Base-by-base conservation (phyloP, 2,113 vertebrate species). In the Saguinus imperator region DNA sequence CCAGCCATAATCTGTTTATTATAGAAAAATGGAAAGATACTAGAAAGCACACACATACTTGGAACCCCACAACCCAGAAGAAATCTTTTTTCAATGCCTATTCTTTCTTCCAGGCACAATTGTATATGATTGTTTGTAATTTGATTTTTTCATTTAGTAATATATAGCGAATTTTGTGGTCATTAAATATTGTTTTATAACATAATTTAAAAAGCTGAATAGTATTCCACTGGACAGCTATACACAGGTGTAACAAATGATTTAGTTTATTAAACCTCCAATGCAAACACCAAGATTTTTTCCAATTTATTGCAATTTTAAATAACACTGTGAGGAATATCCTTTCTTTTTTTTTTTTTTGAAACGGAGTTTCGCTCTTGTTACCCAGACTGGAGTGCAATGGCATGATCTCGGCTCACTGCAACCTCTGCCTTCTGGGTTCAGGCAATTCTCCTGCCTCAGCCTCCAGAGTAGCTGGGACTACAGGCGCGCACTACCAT, bases 91-190 rank as follows among this genome's bases (percentile, higher is more conserved):
- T 79, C 57, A 75, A 55, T 13, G 35, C 16, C 12, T 76, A 25
- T 73, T 52, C 57, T 66, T 82, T 80, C 43, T 55, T 11, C 21
- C 27, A 72, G 89, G 73, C 45, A 55, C n/a, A 87, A 90, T 0
- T 79, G 32, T 58, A 64, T 57, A 55, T n/a, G 86, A 66, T 50
- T 77, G 21, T 66, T 91, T 45, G 14, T 75, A 79, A 81, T 40
- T 37, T 88, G 40, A n/a, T 79, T 87, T 92, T 92, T 94, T 87
- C 55, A 87, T 32, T 90, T 58, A 81, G 66, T 29, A 73, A 93
- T 55, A 92, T 12, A 80, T 11, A 87, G 8, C 45, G 4, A 81
- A 91, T 43, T 83, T 87, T 93, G 87, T 18, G 16, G 10, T 76
- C 55, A 88, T 87, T 85, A 87, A 37, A 43, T 52, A 66, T 11